These are phyloP conservation scores for Sturmia bella DNA, from an alignment of 2,888 invertebrate genomes.

Conservation along the genomic window DNA sequence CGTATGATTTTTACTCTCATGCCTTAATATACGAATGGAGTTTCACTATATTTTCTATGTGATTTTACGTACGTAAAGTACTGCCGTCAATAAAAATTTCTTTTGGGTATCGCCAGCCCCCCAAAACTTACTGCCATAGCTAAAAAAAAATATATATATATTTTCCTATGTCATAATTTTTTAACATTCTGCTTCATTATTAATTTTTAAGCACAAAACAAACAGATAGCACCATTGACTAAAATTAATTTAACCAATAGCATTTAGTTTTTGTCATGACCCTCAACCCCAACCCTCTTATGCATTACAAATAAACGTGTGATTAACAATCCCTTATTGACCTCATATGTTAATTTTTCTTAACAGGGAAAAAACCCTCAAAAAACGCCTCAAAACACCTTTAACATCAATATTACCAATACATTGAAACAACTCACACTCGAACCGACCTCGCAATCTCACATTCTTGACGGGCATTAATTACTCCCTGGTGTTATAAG, in stretches of 20 bases:
- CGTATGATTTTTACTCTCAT: too few relatives aligned
- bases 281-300: slow-evolving; percentile 23
- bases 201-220: background rate
- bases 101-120: too few relatives aligned
- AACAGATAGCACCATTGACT: slow-evolving; percentile 33
- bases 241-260: slow-evolving; percentile 46
- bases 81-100: too few relatives aligned
- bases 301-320: slow-evolving; percentile 8
- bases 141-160: too few relatives aligned
- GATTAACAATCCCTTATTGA: slow-evolving; percentile 66
- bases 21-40: too few relatives aligned
- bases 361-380: slow-evolving; percentile 25
- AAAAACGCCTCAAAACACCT: slow-evolving; percentile 50
- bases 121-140: too few relatives aligned
- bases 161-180: too few relatives aligned
- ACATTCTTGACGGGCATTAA: slow-evolving; percentile 58
- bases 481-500: slow-evolving; percentile 69
- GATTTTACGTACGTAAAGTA: too few relatives aligned
- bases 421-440: slow-evolving; percentile 7
- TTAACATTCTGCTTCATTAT: too few relatives aligned
- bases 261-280: slow-evolving; percentile 14
- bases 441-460: slow-evolving; percentile 4
- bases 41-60: too few relatives aligned
- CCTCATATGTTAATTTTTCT: slow-evolving; percentile 66
- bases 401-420: slow-evolving; percentile 50